phyloP scores from a whole-genome alignment of 2,113 vertebrate species.

The Hemibagrus wyckioides region DNA sequence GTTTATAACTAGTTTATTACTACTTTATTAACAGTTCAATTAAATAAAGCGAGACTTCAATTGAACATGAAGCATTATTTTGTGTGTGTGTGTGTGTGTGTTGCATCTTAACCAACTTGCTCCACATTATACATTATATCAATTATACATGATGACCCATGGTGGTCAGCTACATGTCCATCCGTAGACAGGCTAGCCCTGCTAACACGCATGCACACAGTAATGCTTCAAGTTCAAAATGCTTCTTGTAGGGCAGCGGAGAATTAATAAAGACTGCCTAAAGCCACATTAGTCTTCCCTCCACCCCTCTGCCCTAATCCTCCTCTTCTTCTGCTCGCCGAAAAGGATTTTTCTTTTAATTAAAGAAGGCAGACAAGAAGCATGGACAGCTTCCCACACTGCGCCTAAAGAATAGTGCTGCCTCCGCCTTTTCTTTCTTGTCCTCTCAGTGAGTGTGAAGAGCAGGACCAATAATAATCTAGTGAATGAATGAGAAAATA shows the following conservation, averaged over 20 bases:
- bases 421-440: not conserved
- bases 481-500: conserved; percentile 34
- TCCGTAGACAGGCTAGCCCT: not conserved
- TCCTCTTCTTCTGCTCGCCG: not conserved
- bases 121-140: not conserved
- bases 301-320: not conserved
- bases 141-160: not conserved
- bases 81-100: too few relatives aligned
- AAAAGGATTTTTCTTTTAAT: conserved; percentile 30
- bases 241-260: not conserved
- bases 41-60: not conserved
- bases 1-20: too few relatives aligned
- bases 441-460: conserved; percentile 13
- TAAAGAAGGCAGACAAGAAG: conserved; percentile 28
- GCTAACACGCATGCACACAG: not conserved
- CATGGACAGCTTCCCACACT: not conserved
- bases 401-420: not conserved
- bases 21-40: not conserved
- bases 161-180: not conserved
- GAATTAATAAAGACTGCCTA: conserved; percentile 5
- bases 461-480: not conserved
- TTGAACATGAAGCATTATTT: too few relatives aligned
- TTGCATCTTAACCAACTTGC: not conserved
- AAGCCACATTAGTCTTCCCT: conserved; percentile 17
- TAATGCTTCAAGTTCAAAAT: conserved; percentile 3